Base-by-base conservation (phyloP, 1,140 invertebrate genomes). In the Anastatus disparis region DNA sequence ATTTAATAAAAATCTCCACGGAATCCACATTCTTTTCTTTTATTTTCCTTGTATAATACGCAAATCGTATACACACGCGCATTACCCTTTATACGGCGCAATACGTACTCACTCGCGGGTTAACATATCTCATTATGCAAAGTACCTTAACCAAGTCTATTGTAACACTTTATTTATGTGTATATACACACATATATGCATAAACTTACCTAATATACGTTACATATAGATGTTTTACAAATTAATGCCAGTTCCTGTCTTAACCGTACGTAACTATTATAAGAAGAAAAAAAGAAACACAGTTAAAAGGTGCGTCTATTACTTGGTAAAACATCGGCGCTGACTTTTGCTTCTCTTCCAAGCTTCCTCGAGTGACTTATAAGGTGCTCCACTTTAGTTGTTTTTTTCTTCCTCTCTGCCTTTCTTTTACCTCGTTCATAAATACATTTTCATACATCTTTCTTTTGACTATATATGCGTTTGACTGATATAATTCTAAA, bases 161-260 rank as follows among this genome's bases (percentile, higher is more conserved):
- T 62, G 53, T 71, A 76, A n/a, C n/a, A n/a, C n/a, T n/a, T n/a
- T n/a, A n/a, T n/a, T n/a, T n/a, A n/a, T n/a, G n/a, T n/a, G n/a
- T n/a, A n/a, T n/a, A n/a, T n/a, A n/a, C n/a, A n/a, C n/a, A n/a
- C n/a, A n/a, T n/a, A n/a, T 76, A 53, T 77, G 77, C n/a, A n/a
- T 74, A 76, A 10, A 69, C 59, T 80, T 79, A 75, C 76, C 78
- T 81, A 82, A 79, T 78, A 71, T 67, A 46, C 17, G 6, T 74
- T 75, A 73, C 68, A 71, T 65, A 73, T 75, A 74, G 73, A 50
- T 62, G 13, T 68, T 26, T 38, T 68, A 52, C 63, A 48, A 68
- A 72, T n/a, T n/a, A n/a, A n/a, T 52, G 67, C 27, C 44, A 67
- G 63, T 69, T 58, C 40, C 35, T 44, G 42, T n/a, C 15, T 7